Evolutionary conservation across 2,113 vertebrate genomes (phyloP).

Genomic region (Microcebus tavaratra): DNA sequence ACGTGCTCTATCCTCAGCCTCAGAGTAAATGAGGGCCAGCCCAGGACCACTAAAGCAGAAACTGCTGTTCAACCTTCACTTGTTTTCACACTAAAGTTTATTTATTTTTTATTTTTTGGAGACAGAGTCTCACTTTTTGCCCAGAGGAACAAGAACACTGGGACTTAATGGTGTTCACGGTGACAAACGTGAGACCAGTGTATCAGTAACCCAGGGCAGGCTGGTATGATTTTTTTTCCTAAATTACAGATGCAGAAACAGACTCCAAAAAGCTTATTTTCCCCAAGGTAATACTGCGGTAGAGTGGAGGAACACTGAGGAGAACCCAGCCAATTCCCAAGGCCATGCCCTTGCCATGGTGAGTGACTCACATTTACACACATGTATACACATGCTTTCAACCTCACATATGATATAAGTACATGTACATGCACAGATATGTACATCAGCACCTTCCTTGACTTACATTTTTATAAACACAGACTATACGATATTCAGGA

Average conservation of each 20-base stretch:
- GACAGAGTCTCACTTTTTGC: too few relatives aligned
- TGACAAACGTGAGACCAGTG: not conserved
- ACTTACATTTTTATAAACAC: not conserved
- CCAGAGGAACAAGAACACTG: not conserved
- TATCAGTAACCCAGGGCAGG: not conserved
- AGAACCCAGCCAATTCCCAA: not conserved
- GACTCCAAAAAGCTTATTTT: not conserved
- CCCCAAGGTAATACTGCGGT: not conserved
- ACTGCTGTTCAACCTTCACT: too few relatives aligned
- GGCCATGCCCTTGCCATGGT: not conserved
- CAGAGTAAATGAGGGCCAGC: too few relatives aligned
- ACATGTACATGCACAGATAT: not conserved
- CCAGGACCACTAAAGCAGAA: too few relatives aligned
- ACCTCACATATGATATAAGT: not conserved
- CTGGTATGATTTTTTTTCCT: not conserved
- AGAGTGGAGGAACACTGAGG: not conserved
- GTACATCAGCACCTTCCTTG: not conserved
- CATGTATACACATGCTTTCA: not conserved
- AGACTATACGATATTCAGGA: not conserved
- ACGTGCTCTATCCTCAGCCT: not conserved
- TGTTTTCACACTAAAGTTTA: too few relatives aligned
- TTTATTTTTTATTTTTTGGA: too few relatives aligned
- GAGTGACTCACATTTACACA: not conserved
- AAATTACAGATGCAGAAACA: not conserved
- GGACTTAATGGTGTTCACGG: not conserved